Conservation (phyloP, 2,888 invertebrate species). For the Cephus runcator region DNA sequence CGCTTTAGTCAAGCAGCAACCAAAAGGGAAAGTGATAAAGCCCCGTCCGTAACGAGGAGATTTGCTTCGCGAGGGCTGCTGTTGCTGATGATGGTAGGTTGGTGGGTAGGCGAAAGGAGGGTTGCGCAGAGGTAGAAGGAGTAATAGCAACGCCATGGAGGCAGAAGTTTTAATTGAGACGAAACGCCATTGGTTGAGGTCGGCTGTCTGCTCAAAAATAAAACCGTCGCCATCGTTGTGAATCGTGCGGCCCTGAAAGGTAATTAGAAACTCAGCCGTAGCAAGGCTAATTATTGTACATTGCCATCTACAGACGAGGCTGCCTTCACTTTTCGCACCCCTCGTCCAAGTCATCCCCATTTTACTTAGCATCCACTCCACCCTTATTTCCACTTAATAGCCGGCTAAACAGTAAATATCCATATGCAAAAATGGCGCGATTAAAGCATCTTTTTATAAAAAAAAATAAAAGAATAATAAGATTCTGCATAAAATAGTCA, state of each 20-base stretch:
- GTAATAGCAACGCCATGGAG: not conserved
- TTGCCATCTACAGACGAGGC: not conserved
- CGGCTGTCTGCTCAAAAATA: not conserved
- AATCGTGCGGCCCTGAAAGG: not conserved
- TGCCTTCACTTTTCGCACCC: not conserved
- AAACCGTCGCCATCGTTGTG: not conserved
- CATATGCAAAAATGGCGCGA: not conserved
- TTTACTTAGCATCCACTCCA: not conserved
- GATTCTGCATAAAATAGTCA: not conserved
- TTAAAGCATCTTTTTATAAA: not conserved
- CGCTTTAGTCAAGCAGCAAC: not conserved
- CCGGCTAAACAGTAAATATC: not conserved
- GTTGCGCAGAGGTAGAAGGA: not conserved
- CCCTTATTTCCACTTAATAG: not conserved
- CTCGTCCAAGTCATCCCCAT: not conserved
- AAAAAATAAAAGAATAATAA: not conserved
- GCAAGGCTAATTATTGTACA: constrained; percentile 20
- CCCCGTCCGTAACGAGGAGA: not conserved
- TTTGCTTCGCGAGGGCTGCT: not conserved
- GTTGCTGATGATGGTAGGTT: not conserved
- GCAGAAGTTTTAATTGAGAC: not conserved
- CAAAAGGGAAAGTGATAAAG: not conserved
- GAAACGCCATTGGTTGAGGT: not conserved
- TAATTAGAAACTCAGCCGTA: constrained; percentile 18
- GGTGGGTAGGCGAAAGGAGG: not conserved